phyloP scores from a whole-genome alignment of 2,113 vertebrate genomes.

The Potamarius usumacintae region DNA sequence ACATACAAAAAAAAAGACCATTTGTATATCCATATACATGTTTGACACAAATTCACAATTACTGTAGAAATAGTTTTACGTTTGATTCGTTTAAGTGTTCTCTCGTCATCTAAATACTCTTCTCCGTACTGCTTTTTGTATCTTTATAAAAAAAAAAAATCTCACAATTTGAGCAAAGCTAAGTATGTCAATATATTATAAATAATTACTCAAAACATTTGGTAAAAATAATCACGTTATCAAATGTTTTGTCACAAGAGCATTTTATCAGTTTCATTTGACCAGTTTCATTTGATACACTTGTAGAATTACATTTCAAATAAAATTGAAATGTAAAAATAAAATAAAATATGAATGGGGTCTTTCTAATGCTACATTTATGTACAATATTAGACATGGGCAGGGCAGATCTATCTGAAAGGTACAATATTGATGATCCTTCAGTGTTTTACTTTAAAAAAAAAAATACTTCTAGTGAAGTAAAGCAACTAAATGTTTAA shows the following conservation, averaged over 20 bases:
- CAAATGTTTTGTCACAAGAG: slow-evolving; percentile 68
- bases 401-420: slow-evolving; percentile 38
- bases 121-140: slow-evolving; percentile 69
- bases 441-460: slow-evolving; percentile 27
- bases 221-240: slow-evolving; percentile 81
- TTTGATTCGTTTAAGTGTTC: slow-evolving; percentile 82
- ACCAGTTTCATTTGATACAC: slow-evolving; percentile 59
- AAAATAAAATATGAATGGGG: slow-evolving; percentile 27
- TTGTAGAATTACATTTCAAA: slow-evolving; percentile 47
- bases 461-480: slow-evolving; percentile 40
- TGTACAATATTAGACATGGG: slow-evolving; percentile 49
- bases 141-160: slow-evolving; percentile 71
- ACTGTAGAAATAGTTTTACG: slow-evolving; percentile 98
- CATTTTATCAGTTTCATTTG: slow-evolving; percentile 65
- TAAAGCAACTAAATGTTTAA: slow-evolving; percentile 32
- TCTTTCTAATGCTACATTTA: slow-evolving; percentile 60
- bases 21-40: slow-evolving; percentile 83
- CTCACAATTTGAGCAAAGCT: slow-evolving; percentile 80
- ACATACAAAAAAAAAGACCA: slow-evolving; percentile 93
- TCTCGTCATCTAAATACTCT: slow-evolving; percentile 74
- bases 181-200: slow-evolving; percentile 82
- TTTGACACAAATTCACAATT: slow-evolving; percentile 97
- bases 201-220: slow-evolving; percentile 81
- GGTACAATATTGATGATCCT: slow-evolving; percentile 41
- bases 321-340: neutral